phyloP scores from a whole-genome alignment of 2,113 vertebrate genomes.

The Anseranas semipalmata region DNA sequence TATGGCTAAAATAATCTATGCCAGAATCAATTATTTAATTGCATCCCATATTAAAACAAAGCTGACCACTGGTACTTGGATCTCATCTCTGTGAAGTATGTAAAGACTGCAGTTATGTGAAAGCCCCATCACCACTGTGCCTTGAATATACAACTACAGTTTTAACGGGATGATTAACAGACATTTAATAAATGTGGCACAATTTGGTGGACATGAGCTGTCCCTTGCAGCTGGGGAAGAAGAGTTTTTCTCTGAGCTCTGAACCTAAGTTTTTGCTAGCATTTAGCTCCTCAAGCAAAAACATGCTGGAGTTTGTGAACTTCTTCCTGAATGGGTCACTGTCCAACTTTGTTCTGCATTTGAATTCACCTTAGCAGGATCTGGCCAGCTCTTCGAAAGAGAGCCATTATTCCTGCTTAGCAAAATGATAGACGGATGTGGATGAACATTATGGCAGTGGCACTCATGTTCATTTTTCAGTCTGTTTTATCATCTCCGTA shows the following conservation, averaged over 20 bases:
- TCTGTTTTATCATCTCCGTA: not conserved
- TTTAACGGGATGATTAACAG: not conserved
- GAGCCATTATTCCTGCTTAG: not conserved
- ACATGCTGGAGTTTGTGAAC: not conserved
- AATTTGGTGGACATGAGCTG: not conserved
- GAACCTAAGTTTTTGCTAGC: not conserved
- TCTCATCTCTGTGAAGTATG: not conserved
- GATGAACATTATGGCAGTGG: not conserved
- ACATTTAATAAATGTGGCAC: not conserved
- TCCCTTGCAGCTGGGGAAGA: not conserved
- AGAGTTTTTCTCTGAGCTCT: not conserved
- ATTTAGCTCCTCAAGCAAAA: not conserved
- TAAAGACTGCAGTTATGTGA: not conserved
- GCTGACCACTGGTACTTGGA: not conserved
- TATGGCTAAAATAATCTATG: not conserved
- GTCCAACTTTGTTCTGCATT: rapidly evolving
- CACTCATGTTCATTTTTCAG: slow-evolving; percentile 2
- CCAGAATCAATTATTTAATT: slow-evolving; percentile 38
- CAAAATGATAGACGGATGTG: not conserved
- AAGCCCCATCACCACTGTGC: rapidly evolving
- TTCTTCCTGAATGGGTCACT: not conserved
- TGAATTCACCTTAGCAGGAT: not conserved
- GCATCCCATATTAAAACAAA: not conserved
- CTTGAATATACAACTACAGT: not conserved
- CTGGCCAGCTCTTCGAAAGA: not conserved